These are phyloP conservation scores for Acipenser oxyrinchus DNA, from an alignment of 2,797 vertebrate genomes.

Conservation along the genomic window DNA sequence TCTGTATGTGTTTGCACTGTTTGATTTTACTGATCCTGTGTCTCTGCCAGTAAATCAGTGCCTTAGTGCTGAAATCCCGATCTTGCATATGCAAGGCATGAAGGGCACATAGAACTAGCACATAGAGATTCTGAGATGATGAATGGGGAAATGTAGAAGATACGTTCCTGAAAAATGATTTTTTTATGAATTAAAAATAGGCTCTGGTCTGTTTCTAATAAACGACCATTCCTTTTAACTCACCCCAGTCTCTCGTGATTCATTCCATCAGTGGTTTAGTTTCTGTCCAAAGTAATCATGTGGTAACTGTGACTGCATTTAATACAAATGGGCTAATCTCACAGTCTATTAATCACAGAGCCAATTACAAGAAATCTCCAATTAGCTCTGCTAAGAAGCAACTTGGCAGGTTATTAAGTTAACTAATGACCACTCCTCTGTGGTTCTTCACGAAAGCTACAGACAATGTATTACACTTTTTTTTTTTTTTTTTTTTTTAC, in stretches of 20 bases:
- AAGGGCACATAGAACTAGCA: constrained; percentile 20
- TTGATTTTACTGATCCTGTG: too few relatives aligned
- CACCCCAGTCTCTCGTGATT: too few relatives aligned
- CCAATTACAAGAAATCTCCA: constrained; percentile 27
- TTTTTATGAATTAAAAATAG: too few relatives aligned
- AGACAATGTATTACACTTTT: too few relatives aligned
- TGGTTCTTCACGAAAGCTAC: constrained; percentile 14
- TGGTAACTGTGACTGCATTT: constrained; percentile 26
- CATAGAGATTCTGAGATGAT: too few relatives aligned
- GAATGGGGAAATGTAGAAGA: too few relatives aligned
- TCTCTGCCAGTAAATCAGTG: too few relatives aligned
- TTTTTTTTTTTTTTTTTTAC: too few relatives aligned
- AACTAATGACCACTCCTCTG: constrained; percentile 43
- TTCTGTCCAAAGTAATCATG: constrained; percentile 26
- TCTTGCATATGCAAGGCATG: constrained; percentile 22
- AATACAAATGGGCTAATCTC: constrained; percentile 41
- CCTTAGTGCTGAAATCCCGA: constrained; percentile 24
- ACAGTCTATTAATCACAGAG: constrained; percentile 43
- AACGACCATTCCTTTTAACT: too few relatives aligned
- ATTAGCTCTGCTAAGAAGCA: constrained; percentile 28
- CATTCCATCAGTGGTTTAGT: too few relatives aligned
- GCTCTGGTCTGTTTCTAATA: too few relatives aligned
- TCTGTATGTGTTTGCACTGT: neutral
- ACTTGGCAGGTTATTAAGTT: constrained; percentile 47
- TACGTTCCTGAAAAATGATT: too few relatives aligned